phyloP scores from a whole-genome alignment of 2,797 vertebrate species.

The Threskiornis aethiopicus region DNA sequence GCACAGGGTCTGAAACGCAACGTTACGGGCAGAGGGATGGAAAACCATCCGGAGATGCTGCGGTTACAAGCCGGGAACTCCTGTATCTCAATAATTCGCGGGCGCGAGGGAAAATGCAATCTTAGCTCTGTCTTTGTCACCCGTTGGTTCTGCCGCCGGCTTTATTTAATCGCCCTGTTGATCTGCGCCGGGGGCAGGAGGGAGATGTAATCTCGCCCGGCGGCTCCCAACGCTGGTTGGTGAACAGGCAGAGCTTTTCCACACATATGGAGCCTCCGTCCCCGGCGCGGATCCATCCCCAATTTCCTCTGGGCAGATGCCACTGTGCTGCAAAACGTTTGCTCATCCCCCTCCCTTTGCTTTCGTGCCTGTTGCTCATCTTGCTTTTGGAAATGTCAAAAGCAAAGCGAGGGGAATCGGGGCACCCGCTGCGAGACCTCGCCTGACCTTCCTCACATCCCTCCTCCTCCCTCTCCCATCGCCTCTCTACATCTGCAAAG shows the following conservation, averaged over 20 bases:
- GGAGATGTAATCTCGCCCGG: not conserved
- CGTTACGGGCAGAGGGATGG: rapidly evolving
- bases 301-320: not conserved
- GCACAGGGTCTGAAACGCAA: not conserved
- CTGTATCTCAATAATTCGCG: rapidly evolving
- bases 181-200: not conserved
- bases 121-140: not conserved
- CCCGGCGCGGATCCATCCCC: rapidly evolving
- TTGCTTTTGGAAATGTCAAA: not conserved
- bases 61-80: rapidly evolving
- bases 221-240: not conserved
- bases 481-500: not conserved
- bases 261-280: not conserved
- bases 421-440: not conserved
- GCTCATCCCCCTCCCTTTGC: not conserved
- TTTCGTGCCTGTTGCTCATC: not conserved
- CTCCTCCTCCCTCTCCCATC: not conserved
- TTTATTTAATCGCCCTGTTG: not conserved
- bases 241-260: not conserved
- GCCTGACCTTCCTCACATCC: not conserved
- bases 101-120: rapidly evolving
- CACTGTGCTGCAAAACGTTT: not conserved
- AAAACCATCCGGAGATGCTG: not conserved
- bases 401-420: not conserved
- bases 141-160: rapidly evolving